Conservation (phyloP, 1,140 invertebrate genomes). For the Coptotermes formosanus region DNA sequence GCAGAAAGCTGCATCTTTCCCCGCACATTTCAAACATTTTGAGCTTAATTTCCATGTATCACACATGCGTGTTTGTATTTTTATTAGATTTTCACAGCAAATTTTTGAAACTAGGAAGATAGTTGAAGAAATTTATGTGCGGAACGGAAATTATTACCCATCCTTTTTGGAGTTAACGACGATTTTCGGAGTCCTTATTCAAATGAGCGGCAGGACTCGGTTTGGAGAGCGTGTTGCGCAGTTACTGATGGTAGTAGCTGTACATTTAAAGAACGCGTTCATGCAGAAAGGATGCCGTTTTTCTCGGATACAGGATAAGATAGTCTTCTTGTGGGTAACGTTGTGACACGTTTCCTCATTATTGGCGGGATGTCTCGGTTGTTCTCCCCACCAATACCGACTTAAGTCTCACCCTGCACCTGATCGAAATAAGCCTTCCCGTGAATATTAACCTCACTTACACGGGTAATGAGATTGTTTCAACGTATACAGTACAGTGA, state of each 20-base stretch:
- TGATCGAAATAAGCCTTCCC: neutral
- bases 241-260: neutral
- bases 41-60: too few relatives aligned
- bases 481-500: neutral
- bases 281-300: neutral
- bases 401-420: neutral
- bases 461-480: neutral
- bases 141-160: too few relatives aligned
- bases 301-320: constrained; percentile 4
- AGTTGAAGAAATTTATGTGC: too few relatives aligned
- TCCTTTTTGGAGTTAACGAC: too few relatives aligned
- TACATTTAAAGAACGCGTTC: neutral
- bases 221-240: neutral
- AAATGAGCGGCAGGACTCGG: too few relatives aligned
- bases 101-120: too few relatives aligned
- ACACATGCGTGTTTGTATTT: too few relatives aligned
- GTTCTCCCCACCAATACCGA: neutral
- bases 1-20: too few relatives aligned
- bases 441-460: neutral
- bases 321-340: neutral
- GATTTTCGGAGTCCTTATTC: too few relatives aligned
- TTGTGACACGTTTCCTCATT: constrained; percentile 15
- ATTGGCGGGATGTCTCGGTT: constrained; percentile 12
- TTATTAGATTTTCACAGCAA: too few relatives aligned
- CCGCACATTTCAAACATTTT: too few relatives aligned